phyloP scores from a whole-genome alignment of 2,113 vertebrate species.

The Rhabdomys dilectus region DNA sequence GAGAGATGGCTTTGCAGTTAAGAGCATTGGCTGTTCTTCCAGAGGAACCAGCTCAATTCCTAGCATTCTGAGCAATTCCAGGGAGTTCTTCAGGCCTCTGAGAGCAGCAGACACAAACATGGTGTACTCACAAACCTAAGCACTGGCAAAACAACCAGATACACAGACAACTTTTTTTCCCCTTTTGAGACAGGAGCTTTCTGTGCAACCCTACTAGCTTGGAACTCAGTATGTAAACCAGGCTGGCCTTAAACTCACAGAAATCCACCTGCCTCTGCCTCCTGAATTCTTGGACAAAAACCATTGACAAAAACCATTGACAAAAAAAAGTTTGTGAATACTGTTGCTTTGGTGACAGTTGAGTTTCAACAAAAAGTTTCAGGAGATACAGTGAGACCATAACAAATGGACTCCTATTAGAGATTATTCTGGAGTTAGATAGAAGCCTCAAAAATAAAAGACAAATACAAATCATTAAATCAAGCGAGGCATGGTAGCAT shows the following conservation, averaged over 20 bases:
- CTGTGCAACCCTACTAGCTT: not conserved
- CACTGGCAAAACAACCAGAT: not conserved
- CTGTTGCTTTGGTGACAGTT: not conserved
- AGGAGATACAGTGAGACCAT: too few species aligned
- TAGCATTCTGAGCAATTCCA: not conserved
- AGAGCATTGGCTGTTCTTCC: too few species aligned
- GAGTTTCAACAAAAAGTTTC: too few species aligned
- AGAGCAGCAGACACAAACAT: not conserved
- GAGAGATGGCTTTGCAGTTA: not conserved
- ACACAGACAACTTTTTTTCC: not conserved
- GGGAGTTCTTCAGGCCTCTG: not conserved
- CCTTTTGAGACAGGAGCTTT: not conserved
- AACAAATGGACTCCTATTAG: too few species aligned
- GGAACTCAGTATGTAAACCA: not conserved
- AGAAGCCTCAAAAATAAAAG: too few species aligned
- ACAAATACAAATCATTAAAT: too few species aligned
- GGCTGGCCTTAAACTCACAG: not conserved
- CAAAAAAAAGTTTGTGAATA: not conserved
- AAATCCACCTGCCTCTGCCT: not conserved
- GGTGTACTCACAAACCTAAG: not conserved
- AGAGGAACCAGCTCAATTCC: too few species aligned
- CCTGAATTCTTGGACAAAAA: not conserved
- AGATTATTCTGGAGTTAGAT: too few species aligned
- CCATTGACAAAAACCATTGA: too few species aligned
- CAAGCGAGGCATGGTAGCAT: not conserved